Conservation (phyloP, 2,113 vertebrate genomes). For the Chloropsis cyanopogon region DNA sequence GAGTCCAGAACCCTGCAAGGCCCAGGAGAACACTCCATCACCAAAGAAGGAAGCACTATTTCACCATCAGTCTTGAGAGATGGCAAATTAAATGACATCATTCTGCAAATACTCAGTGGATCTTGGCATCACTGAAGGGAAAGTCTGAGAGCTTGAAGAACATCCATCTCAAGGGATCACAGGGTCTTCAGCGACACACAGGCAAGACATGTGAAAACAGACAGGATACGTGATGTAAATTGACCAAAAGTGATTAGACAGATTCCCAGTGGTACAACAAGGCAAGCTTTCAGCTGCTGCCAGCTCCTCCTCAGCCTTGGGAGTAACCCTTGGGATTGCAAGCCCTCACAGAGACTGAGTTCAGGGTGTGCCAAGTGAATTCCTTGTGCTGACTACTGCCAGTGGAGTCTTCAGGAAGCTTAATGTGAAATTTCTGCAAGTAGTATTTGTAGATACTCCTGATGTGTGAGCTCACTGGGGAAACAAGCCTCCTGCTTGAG, state of each 20-base stretch:
- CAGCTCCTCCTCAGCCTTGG: not conserved
- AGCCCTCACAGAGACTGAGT: not conserved
- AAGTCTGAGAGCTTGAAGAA: constrained; percentile 13
- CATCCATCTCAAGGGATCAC: not conserved
- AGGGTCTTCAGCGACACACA: not conserved
- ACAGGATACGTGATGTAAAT: not conserved
- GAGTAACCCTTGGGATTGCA: not conserved
- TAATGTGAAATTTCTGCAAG: not conserved
- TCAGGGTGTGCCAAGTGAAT: not conserved
- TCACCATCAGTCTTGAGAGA: not conserved
- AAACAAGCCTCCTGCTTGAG: not conserved
- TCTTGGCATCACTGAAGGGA: constrained; percentile 17
- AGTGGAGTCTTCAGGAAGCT: not conserved
- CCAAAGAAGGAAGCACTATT: constrained; percentile 7
- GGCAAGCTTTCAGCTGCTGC: not conserved
- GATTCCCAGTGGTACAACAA: not conserved
- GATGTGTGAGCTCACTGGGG: not conserved
- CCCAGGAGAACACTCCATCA: not conserved
- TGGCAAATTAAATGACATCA: constrained; percentile 9
- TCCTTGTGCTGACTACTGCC: not conserved
- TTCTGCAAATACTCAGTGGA: constrained; percentile 10
- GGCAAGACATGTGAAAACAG: not conserved
- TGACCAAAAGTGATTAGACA: not conserved
- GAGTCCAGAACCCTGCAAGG: not conserved
- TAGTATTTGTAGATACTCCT: not conserved